phyloP scores from a whole-genome alignment of 2,113 vertebrate species.

The Illadopsis cleaveri region DNA sequence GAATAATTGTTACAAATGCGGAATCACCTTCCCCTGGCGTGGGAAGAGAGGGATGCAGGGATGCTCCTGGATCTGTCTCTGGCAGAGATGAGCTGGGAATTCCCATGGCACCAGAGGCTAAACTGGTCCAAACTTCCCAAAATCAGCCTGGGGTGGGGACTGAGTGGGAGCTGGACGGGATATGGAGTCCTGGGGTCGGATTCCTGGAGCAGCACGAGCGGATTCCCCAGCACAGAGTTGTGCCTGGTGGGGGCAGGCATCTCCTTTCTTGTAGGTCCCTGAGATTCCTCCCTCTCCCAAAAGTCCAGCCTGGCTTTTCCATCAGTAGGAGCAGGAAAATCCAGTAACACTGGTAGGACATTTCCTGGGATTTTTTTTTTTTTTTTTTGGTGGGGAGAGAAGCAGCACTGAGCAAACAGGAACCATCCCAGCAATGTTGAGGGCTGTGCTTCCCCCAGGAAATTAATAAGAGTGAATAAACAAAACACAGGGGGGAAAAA shows the following conservation, averaged over 20 bases:
- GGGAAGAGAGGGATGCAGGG: background rate
- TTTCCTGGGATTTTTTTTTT: background rate
- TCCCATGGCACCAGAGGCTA: fast-evolving
- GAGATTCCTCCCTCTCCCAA: background rate
- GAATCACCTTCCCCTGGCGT: constrained; percentile 47
- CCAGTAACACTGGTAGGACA: background rate
- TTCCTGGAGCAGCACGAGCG: background rate
- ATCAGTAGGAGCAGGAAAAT: background rate
- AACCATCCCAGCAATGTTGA: background rate
- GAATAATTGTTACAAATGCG: constrained; percentile 79
- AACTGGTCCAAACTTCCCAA: background rate
- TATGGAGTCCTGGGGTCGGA: background rate
- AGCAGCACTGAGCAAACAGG: background rate
- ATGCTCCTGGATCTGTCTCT: background rate
- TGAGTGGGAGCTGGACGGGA: background rate
- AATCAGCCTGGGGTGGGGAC: background rate
- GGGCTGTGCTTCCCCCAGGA: background rate
- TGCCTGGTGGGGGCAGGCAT: background rate
- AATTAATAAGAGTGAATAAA: background rate
- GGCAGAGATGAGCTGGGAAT: background rate
- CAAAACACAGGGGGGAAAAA: background rate
- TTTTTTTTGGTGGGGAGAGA: background rate
- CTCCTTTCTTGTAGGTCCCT: background rate
- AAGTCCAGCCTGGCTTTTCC: background rate
- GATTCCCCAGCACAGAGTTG: background rate